A percentile compares a stretch with the other conserved stretches of the same genome.
phyloP scores from a whole-genome alignment of 2,888 invertebrate species.

The Sepiola atlantica region DNA sequence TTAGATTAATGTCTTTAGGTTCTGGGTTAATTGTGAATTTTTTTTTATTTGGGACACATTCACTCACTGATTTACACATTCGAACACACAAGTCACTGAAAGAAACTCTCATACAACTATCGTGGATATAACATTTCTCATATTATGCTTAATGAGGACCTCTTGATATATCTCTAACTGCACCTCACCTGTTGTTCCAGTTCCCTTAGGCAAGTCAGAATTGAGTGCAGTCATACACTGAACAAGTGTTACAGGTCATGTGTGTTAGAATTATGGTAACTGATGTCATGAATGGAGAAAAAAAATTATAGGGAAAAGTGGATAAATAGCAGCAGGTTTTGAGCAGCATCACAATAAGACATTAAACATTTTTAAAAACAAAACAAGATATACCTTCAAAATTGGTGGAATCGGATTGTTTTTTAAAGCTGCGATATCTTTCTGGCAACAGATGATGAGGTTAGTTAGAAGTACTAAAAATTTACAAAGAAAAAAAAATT shows the following conservation, averaged over 20 bases:
- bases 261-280: conserved; percentile 7
- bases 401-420: not conserved
- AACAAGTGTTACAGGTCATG: not conserved
- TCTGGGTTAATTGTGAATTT: not conserved
- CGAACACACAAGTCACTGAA: not conserved
- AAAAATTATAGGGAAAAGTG: not conserved
- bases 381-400: not conserved
- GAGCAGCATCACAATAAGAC: not conserved
- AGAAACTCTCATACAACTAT: not conserved
- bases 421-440: not conserved
- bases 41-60: not conserved
- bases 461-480: not conserved
- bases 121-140: not conserved
- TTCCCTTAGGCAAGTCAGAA: conserved; percentile 2
- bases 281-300: not conserved
- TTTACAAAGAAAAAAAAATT: too few relatives aligned
- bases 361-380: not conserved
- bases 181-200: conserved; percentile 13
- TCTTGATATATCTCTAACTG: too few relatives aligned
- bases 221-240: not conserved
- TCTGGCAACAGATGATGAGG: not conserved
- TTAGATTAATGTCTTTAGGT: not conserved
- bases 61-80: not conserved
- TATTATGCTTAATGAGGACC: too few relatives aligned
- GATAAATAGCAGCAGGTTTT: not conserved